Conservation (phyloP, 1,140 invertebrate species). For the Paracyclopina nana region DNA sequence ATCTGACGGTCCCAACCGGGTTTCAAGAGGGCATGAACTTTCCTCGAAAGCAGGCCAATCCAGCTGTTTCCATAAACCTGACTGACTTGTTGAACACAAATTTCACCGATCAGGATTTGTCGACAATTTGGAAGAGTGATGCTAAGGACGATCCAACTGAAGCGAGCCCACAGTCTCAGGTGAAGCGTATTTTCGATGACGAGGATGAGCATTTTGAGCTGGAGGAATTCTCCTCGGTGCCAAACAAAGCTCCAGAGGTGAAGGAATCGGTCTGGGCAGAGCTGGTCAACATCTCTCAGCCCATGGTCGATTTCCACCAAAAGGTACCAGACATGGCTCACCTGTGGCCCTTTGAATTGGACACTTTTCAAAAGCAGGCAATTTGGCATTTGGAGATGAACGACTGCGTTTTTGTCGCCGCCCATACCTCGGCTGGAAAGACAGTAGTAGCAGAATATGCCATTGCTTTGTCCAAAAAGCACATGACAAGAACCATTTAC, state of each 20-base stretch:
- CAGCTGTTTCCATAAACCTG: background rate
- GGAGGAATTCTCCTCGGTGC: constrained; percentile 17
- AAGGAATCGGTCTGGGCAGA: constrained; percentile 58
- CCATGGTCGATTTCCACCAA: constrained; percentile 59
- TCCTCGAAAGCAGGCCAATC: background rate
- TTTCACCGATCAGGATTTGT: constrained; percentile 14
- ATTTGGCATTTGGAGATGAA: constrained; percentile 93
- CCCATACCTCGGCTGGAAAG: constrained; percentile 97
- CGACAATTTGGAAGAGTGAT: constrained; percentile 11
- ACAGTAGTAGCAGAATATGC: constrained; percentile 99
- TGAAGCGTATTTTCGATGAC: background rate
- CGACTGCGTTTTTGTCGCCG: constrained; percentile 93
- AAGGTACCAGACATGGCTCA: constrained; percentile 64
- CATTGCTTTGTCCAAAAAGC: constrained; percentile 71
- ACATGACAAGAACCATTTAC: constrained; percentile 84
- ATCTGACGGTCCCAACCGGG: constrained; percentile 1
- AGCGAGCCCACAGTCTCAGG: background rate
- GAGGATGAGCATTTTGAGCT: constrained; percentile 18
- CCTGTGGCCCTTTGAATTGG: constrained; percentile 76
- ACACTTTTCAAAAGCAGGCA: constrained; percentile 82
- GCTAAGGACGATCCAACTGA: constrained; percentile 15
- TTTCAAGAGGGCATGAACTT: background rate
- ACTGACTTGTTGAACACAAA: background rate
- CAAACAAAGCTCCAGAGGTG: background rate
- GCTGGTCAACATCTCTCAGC: constrained; percentile 52